phyloP scores from a whole-genome alignment of 2,888 invertebrate genomes.

The Malachius bipustulatus region DNA sequence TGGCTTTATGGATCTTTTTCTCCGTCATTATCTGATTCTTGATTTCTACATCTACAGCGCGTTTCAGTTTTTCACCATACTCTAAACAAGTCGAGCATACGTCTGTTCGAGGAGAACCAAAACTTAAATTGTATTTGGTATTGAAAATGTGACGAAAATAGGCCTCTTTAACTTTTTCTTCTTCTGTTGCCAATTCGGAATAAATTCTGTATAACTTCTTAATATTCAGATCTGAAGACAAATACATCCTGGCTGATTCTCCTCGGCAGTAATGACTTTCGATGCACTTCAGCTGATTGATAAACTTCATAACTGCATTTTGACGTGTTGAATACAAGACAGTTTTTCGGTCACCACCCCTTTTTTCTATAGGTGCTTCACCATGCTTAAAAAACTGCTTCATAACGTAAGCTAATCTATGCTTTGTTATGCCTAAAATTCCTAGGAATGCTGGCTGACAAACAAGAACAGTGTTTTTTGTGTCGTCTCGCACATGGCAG shows the following conservation, averaged over 20 bases:
- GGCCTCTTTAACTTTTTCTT: conserved; percentile 2
- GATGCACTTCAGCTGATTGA: conserved; percentile 3
- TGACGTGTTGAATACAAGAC: neutral
- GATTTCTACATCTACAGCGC: neutral
- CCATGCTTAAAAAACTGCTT: no score
- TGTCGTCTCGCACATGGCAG: no score
- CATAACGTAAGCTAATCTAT: no score
- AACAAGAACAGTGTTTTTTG: no score
- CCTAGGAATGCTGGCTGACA: no score
- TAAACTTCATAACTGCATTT: conserved; percentile 1
- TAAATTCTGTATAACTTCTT: neutral
- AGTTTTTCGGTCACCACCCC: conserved; percentile 1
- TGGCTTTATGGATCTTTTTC: conserved; percentile 16
- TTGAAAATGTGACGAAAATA: conserved; percentile 2
- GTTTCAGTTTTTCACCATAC: neutral
- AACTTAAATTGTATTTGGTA: conserved; percentile 1
- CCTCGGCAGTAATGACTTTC: conserved; percentile 3
- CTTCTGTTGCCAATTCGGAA: conserved; percentile 5
- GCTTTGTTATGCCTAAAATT: no score
- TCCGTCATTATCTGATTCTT: conserved; percentile 1
- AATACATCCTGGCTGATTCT: conserved; percentile 1
- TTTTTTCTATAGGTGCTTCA: conserved; percentile 1
- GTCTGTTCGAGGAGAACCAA: neutral
- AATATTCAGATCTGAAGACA: neutral
- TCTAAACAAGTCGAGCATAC: conserved; percentile 1